Conservation (phyloP, 2,797 vertebrate species). For the Acridotheres tristis region DNA sequence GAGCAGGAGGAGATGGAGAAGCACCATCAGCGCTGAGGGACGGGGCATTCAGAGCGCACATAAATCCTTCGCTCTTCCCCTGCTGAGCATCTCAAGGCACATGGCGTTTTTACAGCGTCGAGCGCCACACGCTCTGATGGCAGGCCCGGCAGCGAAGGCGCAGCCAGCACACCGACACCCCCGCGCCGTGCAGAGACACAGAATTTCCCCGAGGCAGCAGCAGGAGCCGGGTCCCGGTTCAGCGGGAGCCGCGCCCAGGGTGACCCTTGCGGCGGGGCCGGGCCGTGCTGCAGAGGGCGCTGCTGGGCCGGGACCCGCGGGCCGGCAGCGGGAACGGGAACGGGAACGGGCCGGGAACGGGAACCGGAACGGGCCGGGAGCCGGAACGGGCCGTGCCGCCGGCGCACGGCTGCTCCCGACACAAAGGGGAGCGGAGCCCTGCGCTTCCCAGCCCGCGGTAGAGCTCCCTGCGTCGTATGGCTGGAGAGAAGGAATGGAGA, state of each 20-base stretch:
- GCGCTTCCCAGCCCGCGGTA: neutral
- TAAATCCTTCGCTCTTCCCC: neutral
- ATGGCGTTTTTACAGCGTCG: neutral
- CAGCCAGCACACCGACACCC: fast-evolving
- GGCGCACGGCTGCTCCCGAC: neutral
- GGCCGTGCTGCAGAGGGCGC: constrained; percentile 5
- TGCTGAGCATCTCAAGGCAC: neutral
- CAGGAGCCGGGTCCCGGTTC: neutral
- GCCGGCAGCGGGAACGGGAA: neutral
- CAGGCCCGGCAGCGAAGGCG: neutral
- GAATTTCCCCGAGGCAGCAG: neutral
- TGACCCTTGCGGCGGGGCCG: neutral
- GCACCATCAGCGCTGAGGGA: neutral
- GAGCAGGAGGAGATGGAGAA: neutral
- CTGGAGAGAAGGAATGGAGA: neutral
- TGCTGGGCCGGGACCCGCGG: neutral
- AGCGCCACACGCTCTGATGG: neutral
- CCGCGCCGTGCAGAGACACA: neutral
- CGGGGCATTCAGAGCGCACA: neutral
- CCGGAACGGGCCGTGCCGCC: no score
- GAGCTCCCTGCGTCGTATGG: neutral
- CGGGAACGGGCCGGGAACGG: neutral
- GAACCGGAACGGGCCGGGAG: neutral
- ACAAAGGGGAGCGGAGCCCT: fast-evolving
- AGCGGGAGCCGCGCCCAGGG: neutral